A percentile compares a stretch with the other conserved stretches of the same genome.
phyloP scores from a whole-genome alignment of 2,797 vertebrate species.

The Crocidura indochinensis region DNA sequence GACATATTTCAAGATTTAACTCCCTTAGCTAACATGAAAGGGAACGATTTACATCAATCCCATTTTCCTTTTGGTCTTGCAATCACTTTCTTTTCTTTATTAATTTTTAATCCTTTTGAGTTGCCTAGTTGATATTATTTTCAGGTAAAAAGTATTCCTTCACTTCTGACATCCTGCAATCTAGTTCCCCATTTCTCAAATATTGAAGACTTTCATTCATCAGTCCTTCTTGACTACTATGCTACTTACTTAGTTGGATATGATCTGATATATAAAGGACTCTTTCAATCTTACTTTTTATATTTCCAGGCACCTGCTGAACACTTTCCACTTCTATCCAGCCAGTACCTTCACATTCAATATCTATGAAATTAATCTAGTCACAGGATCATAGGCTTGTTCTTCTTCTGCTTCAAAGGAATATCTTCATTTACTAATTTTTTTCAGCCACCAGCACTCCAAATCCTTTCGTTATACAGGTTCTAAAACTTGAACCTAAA shows the following conservation, averaged over 20 bases:
- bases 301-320: constrained; percentile 7
- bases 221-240: background rate
- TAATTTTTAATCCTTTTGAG: constrained; percentile 1
- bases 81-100: background rate
- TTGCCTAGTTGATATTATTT: background rate
- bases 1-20: background rate
- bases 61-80: background rate
- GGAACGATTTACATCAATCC: background rate
- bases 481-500: background rate
- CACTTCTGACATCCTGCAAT: background rate
- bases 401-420: background rate
- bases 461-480: background rate
- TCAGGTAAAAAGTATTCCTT: background rate
- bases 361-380: background rate
- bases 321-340: background rate
- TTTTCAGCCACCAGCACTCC: background rate
- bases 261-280: background rate
- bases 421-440: background rate
- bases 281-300: background rate
- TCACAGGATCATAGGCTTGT: background rate
- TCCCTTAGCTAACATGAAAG: background rate
- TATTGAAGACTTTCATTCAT: background rate
- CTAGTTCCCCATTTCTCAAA: constrained; percentile 46
- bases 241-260: background rate
- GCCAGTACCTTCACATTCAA: background rate